A percentile compares a stretch with the other conserved stretches of the same genome.
Conservation (phyloP, 2,888 invertebrate species). For the Lymantria monacha region DNA sequence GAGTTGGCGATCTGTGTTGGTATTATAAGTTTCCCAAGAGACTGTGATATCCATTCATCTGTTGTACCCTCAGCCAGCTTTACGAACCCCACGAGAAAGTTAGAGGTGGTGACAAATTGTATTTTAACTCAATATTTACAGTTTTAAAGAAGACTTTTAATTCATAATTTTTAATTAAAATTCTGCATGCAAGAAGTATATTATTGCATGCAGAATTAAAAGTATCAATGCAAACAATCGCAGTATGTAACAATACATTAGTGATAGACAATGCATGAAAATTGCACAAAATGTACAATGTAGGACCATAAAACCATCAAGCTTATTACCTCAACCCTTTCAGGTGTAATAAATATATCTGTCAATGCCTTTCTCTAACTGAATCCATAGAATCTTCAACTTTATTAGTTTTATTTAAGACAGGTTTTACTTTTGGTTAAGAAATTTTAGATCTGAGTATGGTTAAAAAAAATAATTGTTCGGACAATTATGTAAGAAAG, state of each 20-base stretch:
- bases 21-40: too few species aligned
- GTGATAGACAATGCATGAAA: conserved; percentile 63
- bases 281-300: conserved; percentile 78
- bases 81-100: too few species aligned
- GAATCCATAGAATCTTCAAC: conserved; percentile 26
- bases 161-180: too few species aligned
- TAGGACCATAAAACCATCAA: conserved; percentile 74
- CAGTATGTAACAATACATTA: conserved; percentile 24
- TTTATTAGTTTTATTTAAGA: conserved; percentile 22
- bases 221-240: conserved; percentile 34
- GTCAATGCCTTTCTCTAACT: conserved; percentile 41
- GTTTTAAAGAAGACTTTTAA: too few species aligned
- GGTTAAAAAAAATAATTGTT: conserved; percentile 56
- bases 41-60: too few species aligned
- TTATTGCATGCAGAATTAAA: neutral
- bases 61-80: too few species aligned
- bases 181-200: too few species aligned
- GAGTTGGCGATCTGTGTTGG: too few species aligned
- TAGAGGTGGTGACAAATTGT: too few species aligned
- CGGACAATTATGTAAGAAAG: conserved; percentile 70
- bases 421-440: conserved; percentile 15
- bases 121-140: too few species aligned
- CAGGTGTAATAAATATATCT: conserved; percentile 72
- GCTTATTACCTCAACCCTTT: conserved; percentile 71
- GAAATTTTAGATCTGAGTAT: conserved; percentile 29